Evolutionary conservation across 2,888 invertebrate species (phyloP), one percentile per base, ranked within the genome.

Genomic region (Phengaris alcon): DNA sequence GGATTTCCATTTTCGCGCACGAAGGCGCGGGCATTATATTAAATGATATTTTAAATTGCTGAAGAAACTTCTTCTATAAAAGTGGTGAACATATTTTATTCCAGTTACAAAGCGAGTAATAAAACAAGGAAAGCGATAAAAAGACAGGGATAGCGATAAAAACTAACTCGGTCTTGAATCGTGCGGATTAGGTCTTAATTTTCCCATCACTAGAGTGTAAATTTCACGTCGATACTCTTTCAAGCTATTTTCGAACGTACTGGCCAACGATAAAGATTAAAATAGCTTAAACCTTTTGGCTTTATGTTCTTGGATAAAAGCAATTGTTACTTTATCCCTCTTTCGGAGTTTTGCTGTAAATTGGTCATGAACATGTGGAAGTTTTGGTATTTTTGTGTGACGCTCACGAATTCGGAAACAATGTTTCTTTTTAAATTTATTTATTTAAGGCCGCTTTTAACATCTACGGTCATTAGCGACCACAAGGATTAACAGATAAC

Each of bases 391-490:
- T 64, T 64, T 64, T 64, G 64, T 76, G 76, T 68, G 51, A 52
- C 74, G 69, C 73, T 64, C 68, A 74, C 59, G 70, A 52, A 64
- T 74, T 64, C 72, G 52, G 59, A 69, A 73, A 74, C 72, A n/a
- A n/a, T n/a, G n/a, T n/a, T n/a, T 22, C 1, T 22, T 22, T 22
- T 22, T 22, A 0, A 0, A 22, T 22, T 22, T 22, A 22, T 22
- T 0, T 22, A 22, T 22, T 22, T 22, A 22, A 22, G 22, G 22
- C 22, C 22, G 22, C 22, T 22, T 22, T 22, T 22, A 22, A 22
- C 22, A 22, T 22, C 22, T 22, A 22, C 22, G 22, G 22, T 22
- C 22, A 22, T 22, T 22, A 22, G 22, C 22, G 22, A 22, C 22
- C 22, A 22, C 22, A 22, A 22, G 22, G 0, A 22, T 22, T 22